Percentiles rank a stretch among this genome's conserved stretches.
Evolutionary conservation across 2,113 vertebrate genomes (phyloP).

Genomic region (Climacteris rufus): DNA sequence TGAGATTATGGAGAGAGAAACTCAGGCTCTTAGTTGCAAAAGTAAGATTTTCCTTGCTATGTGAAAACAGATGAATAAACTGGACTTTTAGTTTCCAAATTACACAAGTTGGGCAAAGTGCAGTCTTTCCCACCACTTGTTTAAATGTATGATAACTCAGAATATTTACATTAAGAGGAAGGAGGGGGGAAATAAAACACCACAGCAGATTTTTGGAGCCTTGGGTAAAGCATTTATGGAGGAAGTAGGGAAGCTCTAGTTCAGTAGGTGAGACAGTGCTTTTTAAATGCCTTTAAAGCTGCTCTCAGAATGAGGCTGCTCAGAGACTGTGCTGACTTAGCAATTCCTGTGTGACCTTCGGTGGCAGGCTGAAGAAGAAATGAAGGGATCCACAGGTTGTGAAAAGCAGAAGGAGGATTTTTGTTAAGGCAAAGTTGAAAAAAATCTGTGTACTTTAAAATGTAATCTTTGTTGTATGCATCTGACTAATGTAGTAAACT

Average conservation of each 20-base stretch:
- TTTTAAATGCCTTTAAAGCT: not conserved
- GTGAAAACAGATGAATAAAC: not conserved
- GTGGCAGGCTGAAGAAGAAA: not conserved
- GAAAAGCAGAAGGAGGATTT: not conserved
- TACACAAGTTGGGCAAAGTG: not conserved
- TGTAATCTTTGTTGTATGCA: not conserved
- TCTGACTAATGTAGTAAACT: not conserved
- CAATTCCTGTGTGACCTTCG: not conserved
- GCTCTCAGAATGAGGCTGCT: not conserved
- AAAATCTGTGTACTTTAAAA: not conserved
- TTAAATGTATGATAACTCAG: not conserved
- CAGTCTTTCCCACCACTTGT: not conserved
- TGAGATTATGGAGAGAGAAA: not conserved
- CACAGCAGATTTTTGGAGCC: not conserved
- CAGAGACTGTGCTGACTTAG: not conserved
- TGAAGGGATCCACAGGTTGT: not conserved
- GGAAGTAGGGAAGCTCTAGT: not conserved
- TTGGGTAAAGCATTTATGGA: not conserved
- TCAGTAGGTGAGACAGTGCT: not conserved
- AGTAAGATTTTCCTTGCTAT: not conserved
- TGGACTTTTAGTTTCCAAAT: not conserved
- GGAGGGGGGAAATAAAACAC: not conserved
- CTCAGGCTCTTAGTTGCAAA: not conserved
- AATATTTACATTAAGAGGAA: not conserved
- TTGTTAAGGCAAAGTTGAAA: not conserved